Percentiles rank a stretch among this genome's conserved stretches.
phyloP scores from a whole-genome alignment of 2,888 invertebrate genomes.

The Drosophila tanythrix region DNA sequence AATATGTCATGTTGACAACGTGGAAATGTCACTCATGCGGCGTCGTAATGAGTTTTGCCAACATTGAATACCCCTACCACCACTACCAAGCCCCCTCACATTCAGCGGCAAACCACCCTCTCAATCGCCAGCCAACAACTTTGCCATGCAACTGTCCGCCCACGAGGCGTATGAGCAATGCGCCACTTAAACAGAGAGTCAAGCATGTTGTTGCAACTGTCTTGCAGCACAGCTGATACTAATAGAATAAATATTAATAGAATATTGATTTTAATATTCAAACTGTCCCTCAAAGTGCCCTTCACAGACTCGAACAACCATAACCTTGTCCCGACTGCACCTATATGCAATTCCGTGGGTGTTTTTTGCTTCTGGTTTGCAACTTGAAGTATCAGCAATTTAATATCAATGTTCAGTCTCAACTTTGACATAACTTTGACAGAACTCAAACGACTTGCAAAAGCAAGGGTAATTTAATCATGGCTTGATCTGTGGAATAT shows the following conservation, averaged over 20 bases:
- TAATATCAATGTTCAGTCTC: neutral
- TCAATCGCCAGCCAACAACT: conserved; percentile 20
- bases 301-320: neutral
- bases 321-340: neutral
- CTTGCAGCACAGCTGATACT: conserved; percentile 28
- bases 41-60: conserved; percentile 77
- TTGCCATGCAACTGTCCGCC: conserved; percentile 54
- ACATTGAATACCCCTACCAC: conserved; percentile 51
- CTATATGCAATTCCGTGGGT: neutral
- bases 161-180: conserved; percentile 53
- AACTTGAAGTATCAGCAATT: neutral
- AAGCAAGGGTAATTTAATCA: too few relatives aligned
- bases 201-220: conserved; percentile 20
- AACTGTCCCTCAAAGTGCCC: conserved; percentile 5
- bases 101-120: neutral
- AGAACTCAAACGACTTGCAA: neutral
- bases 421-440: neutral
- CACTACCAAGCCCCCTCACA: neutral
- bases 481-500: neutral
- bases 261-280: conserved; percentile 4
- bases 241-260: conserved; percentile 13
- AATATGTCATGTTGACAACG: conserved; percentile 81
- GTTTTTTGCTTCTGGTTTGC: neutral
- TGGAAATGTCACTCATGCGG: conserved; percentile 80
- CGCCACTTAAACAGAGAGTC: conserved; percentile 11